phyloP scores from a whole-genome alignment of 2,888 invertebrate genomes.

The Griposia aprilina region DNA sequence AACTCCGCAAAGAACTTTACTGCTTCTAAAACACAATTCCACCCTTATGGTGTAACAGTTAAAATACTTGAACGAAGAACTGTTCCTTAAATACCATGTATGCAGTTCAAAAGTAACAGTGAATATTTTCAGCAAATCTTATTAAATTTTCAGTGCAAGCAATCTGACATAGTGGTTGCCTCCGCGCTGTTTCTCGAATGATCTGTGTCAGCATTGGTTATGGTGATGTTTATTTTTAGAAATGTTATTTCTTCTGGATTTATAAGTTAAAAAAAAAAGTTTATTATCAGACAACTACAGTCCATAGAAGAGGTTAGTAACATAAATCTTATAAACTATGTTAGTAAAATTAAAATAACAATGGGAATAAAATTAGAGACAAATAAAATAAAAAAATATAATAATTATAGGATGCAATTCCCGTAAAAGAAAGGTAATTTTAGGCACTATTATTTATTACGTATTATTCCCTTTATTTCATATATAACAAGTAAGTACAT shows the following conservation, averaged over 20 bases:
- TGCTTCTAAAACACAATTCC: neutral
- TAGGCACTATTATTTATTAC: too few species aligned
- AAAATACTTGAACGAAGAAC: conserved; percentile 11
- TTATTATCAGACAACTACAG: too few species aligned
- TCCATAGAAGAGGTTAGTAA: too few species aligned
- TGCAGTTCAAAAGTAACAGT: conserved; percentile 5
- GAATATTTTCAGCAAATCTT: conserved; percentile 22
- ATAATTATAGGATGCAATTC: neutral
- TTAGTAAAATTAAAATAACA: too few species aligned
- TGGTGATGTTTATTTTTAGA: neutral
- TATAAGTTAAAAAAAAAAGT: neutral
- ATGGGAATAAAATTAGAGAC: too few species aligned
- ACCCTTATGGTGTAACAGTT: neutral
- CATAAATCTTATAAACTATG: too few species aligned
- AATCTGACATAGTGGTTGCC: conserved; percentile 44
- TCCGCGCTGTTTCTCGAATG: conserved; percentile 2
- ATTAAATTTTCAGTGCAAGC: conserved; percentile 46
- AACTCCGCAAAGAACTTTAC: neutral
- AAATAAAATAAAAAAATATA: too few species aligned
- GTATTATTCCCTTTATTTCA: too few species aligned
- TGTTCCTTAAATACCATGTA: neutral
- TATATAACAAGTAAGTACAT: too few species aligned
- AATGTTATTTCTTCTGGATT: neutral
- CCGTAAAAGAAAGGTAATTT: neutral
- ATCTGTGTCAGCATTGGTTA: conserved; percentile 25